A percentile compares a stretch with the other conserved stretches of the same genome.
phyloP scores from a whole-genome alignment of 23 tunicate species.

The Corella eumyota region DNA sequence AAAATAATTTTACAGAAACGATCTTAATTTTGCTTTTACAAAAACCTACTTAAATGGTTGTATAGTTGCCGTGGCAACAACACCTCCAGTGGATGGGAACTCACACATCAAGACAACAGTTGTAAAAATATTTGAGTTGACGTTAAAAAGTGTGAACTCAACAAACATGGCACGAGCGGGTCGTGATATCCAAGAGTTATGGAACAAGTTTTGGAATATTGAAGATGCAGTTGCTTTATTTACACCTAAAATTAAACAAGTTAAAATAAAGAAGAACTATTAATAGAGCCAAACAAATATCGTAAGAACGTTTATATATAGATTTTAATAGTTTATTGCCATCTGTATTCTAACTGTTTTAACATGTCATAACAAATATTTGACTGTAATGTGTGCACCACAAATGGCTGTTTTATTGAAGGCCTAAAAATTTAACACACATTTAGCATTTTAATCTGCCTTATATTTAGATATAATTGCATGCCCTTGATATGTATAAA shows the following conservation, averaged over 20 bases:
- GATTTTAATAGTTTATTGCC: not conserved
- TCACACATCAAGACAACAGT: conserved; percentile 16
- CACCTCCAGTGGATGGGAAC: conserved; percentile 19
- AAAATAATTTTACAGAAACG: too few species aligned
- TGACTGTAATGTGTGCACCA: too few species aligned
- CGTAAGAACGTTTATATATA: not conserved
- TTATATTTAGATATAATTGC: too few species aligned
- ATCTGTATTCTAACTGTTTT: too few species aligned
- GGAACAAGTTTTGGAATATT: conserved; percentile 9
- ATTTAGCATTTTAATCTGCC: too few species aligned
- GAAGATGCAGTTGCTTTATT: conserved; percentile 2
- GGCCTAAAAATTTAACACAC: too few species aligned
- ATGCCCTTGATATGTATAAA: too few species aligned
- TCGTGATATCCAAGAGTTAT: conserved; percentile 25
- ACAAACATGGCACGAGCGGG: conserved; percentile 13
- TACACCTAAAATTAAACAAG: conserved; percentile 4
- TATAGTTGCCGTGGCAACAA: conserved; percentile 20
- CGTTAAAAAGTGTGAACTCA: conserved; percentile 35
- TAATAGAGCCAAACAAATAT: too few species aligned
- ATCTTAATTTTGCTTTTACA: too few species aligned
- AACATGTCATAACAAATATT: too few species aligned
- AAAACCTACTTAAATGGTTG: conserved; percentile 22
- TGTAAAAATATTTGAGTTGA: conserved; percentile 21
- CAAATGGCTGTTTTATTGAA: too few species aligned
- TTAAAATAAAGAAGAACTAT: too few species aligned